A percentile compares a stretch with the other conserved stretches of the same genome.
Conservation (phyloP, 2,113 vertebrate genomes). For the Proterorhinus semilunaris region DNA sequence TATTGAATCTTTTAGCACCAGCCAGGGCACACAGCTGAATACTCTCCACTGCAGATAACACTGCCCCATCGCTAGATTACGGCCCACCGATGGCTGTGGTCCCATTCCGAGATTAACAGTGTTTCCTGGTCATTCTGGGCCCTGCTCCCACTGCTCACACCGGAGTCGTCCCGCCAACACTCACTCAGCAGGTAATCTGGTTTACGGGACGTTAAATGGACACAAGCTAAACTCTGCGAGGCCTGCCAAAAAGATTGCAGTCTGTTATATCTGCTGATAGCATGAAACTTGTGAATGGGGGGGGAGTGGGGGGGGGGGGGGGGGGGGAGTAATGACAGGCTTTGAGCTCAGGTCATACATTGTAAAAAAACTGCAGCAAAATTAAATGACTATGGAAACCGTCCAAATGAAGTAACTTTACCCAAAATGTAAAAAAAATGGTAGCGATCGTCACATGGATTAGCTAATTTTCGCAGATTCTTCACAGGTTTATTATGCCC, state of each 20-base stretch:
- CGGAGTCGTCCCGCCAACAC: constrained; percentile 54
- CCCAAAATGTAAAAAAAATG: too few relatives aligned
- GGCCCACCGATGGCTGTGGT: constrained; percentile 51
- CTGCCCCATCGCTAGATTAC: constrained; percentile 48
- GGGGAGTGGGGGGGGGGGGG: too few relatives aligned
- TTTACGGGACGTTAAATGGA: constrained; percentile 59
- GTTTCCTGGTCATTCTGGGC: constrained; percentile 55
- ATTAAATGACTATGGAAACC: too few relatives aligned
- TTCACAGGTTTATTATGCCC: too few relatives aligned
- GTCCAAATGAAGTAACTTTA: too few relatives aligned
- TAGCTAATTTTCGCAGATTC: too few relatives aligned
- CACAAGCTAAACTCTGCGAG: constrained; percentile 40
- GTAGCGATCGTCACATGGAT: too few relatives aligned
- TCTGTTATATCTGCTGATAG: constrained; percentile 49
- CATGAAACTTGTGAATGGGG: constrained; percentile 32
- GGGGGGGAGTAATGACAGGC: too few relatives aligned
- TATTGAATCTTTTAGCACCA: constrained; percentile 16
- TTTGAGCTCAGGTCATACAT: too few relatives aligned
- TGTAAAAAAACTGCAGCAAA: too few relatives aligned
- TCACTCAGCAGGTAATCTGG: constrained; percentile 65
- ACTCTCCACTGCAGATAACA: constrained; percentile 59
- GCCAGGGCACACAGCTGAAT: constrained; percentile 49
- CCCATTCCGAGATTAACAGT: constrained; percentile 58
- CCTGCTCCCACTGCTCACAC: constrained; percentile 53
- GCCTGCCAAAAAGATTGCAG: constrained; percentile 46